A percentile compares a stretch with the other conserved stretches of the same genome.
Conservation (phyloP, 2,113 vertebrate species). For the Brachyhypopomus occidentalis region DNA sequence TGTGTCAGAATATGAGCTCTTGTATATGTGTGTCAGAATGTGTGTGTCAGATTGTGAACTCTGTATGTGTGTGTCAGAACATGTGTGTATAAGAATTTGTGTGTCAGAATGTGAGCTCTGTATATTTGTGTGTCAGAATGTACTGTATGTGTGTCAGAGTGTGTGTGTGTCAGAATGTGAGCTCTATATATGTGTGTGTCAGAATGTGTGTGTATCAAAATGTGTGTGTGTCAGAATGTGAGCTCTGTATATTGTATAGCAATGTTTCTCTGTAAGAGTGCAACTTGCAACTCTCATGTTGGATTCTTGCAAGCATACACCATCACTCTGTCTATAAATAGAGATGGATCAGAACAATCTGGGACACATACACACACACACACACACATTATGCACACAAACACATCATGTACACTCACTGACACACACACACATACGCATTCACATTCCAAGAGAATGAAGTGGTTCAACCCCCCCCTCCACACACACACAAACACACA, state of each 20-base stretch:
- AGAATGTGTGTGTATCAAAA: not conserved
- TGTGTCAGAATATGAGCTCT: too few species aligned
- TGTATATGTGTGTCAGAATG: too few species aligned
- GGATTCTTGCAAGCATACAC: conserved; percentile 9
- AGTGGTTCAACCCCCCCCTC: not conserved
- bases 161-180: too few species aligned
- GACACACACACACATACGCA: conserved; percentile 20
- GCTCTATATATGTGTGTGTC: too few species aligned
- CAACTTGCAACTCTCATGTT: not conserved
- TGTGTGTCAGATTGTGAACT: too few species aligned
- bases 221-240: not conserved
- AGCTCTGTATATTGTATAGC: not conserved
- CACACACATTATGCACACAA: too few species aligned
- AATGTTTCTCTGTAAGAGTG: not conserved
- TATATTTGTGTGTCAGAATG: too few species aligned
- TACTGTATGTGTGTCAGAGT: too few species aligned
- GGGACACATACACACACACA: conserved; percentile 33
- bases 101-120: too few species aligned
- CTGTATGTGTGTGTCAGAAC: too few species aligned
- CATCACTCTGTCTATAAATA: conserved; percentile 36
- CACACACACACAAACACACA: not conserved
- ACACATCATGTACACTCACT: not conserved
- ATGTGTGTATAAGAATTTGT: too few species aligned
- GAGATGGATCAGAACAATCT: conserved; percentile 37
- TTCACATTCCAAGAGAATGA: conserved; percentile 8